phyloP scores from a whole-genome alignment of 2,113 vertebrate species.

The Saimiri boliviensis region DNA sequence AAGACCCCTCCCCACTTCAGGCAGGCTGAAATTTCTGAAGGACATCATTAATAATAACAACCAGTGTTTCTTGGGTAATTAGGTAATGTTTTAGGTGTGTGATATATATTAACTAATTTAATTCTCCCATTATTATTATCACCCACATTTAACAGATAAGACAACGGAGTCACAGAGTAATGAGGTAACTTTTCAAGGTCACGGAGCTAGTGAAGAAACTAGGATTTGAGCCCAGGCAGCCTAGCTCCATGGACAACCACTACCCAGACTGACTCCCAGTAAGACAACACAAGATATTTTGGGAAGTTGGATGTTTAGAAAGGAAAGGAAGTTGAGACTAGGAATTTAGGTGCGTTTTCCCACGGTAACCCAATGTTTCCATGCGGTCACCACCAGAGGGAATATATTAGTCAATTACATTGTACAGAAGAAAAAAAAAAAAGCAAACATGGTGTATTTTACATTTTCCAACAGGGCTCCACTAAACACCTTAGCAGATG shows the following conservation, averaged over 20 bases:
- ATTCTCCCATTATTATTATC: not conserved
- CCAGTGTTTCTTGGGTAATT: not conserved
- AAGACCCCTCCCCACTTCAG: not conserved
- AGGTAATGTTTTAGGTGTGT: not conserved
- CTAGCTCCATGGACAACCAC: not conserved
- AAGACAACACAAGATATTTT: not conserved
- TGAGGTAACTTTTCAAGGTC: slow-evolving; percentile 50
- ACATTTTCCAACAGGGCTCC: not conserved
- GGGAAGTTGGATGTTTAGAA: not conserved
- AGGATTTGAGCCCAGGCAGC: not conserved
- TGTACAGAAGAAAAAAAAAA: not conserved
- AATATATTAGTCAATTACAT: slow-evolving; percentile 4
- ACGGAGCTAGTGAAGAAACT: not conserved
- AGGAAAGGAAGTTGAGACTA: not conserved
- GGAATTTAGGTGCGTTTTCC: not conserved
- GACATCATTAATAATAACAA: not conserved
- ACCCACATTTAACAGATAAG: not conserved
- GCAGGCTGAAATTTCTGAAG: not conserved
- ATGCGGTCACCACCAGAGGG: not conserved
- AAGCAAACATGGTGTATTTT: slow-evolving; percentile 9
- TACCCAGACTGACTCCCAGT: not conserved
- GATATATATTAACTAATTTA: not conserved
- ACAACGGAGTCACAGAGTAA: not conserved
- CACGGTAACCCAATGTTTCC: not conserved
- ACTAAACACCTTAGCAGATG: slow-evolving; percentile 54